These are phyloP conservation scores for Eurois occulta DNA, from an alignment of 2,888 invertebrate species.

Conservation along the genomic window DNA sequence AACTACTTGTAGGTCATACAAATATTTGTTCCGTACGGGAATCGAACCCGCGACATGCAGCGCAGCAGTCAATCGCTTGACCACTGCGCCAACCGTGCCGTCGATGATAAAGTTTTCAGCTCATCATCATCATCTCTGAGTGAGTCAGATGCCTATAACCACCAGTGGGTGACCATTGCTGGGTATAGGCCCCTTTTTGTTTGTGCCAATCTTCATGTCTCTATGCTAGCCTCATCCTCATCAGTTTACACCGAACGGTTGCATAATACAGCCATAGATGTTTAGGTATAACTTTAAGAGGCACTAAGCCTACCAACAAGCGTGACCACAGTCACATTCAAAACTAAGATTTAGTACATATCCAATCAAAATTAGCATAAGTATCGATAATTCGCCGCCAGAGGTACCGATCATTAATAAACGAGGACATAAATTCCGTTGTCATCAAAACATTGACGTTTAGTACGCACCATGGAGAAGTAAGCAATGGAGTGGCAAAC, in stretches of 20 bases:
- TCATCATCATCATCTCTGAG: background rate
- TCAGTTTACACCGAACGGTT: background rate
- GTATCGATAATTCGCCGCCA: slow-evolving; percentile 43
- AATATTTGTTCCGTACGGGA: too few species aligned
- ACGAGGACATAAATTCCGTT: slow-evolving; percentile 43
- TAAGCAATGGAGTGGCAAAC: slow-evolving; percentile 18
- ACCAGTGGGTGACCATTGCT: background rate
- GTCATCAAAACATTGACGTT: slow-evolving; percentile 56
- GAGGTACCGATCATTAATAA: slow-evolving; percentile 44
- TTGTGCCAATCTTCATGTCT: background rate
- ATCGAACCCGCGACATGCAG: too few species aligned
- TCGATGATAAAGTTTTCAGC: background rate
- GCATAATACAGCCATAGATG: background rate
- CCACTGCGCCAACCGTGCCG: too few species aligned
- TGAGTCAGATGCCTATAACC: background rate
- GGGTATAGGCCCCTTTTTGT: background rate
- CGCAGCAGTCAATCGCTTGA: too few species aligned
- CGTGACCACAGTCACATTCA: slow-evolving; percentile 9
- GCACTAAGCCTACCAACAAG: background rate
- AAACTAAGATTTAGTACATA: slow-evolving; percentile 32
- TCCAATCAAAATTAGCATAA: slow-evolving; percentile 42
- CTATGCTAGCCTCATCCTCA: background rate
- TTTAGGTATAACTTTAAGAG: background rate
- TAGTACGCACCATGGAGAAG: slow-evolving; percentile 42
- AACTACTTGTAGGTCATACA: too few species aligned